Base-by-base conservation (phyloP, 2,797 vertebrate species). In the Dendrocincla fuliginosa region DNA sequence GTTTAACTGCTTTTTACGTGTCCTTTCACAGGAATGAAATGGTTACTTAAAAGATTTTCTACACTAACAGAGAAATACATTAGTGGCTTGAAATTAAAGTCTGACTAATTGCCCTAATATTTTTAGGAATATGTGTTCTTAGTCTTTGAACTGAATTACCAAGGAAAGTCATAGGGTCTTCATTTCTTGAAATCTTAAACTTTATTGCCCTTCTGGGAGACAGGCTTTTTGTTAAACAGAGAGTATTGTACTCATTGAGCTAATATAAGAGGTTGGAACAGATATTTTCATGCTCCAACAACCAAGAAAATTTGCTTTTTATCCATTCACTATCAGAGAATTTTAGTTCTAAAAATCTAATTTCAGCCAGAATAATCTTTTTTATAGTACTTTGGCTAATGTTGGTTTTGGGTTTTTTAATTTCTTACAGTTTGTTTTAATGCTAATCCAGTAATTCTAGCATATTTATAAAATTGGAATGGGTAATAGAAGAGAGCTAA, bases 181-280 rank as follows among this genome's bases (percentile, higher is more conserved):
- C 3, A 44, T 81, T 84, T 78, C 19, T 78, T 71, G 71, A 85
- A 88, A 56, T 68, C 42, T 67, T 60, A n/a, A 75, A 39, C 19
- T 68, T 84, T 47, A 65, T 59, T 76, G 41, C 25, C 32, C 90
- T 86, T 94, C 44, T 90, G 57, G 42, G 91, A 90, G 59, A 70
- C 9, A 81, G 10, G 5, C 7, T 73, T 90, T 90, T 74, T 76
- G 19, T 84, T 81, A 86, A 95, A 80, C 20, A 50, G 25, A 5
- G 25, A 44, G 11, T 15, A 2, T 67, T 80, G 4, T 0, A 0
- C 69, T 89, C 8, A 9, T 4, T 78, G 56, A 73, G n/a, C 27
- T 91, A 67, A 49, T 69, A 52, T 9, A 64, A 24, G 57, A 65
- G 30, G 27, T 71, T 53, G 33, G 22, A 30, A 32, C 49, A 83